These are phyloP conservation scores for Bolinopsis microptera DNA, from an alignment of 37 sponge, comb jelly and placozoan species.

Conservation along the genomic window DNA sequence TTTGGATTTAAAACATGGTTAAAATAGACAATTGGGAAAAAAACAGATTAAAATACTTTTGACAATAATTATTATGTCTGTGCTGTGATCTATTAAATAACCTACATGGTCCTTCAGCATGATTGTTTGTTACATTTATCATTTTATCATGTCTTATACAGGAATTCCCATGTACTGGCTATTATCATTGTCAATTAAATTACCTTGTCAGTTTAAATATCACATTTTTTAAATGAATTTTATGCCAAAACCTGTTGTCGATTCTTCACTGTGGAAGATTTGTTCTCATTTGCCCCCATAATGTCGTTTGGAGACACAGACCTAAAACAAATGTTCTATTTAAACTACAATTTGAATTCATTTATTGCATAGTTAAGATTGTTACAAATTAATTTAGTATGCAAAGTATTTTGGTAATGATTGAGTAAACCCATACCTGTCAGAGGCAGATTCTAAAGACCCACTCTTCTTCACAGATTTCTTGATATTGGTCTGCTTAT, in stretches of 20 bases:
- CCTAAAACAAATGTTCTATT: not conserved
- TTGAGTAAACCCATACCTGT: not conserved
- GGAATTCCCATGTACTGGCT: no score
- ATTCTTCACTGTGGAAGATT: not conserved
- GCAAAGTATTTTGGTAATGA: not conserved
- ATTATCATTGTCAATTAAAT: no score
- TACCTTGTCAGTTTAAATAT: no score
- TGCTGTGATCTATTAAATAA: no score
- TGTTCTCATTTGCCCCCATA: not conserved
- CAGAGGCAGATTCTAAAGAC: constrained; percentile 33
- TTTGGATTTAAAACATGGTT: no score
- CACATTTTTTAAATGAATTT: no score
- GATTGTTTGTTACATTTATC: no score
- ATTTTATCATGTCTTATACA: no score
- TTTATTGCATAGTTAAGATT: not conserved
- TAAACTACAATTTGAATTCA: not conserved
- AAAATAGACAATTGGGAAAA: no score
- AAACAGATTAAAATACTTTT: no score
- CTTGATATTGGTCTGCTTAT: not conserved
- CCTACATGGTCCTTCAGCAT: no score
- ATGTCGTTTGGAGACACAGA: constrained; percentile 3
- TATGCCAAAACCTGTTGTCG: not conserved
- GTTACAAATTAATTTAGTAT: not conserved
- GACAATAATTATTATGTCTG: no score
- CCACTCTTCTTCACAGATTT: constrained; percentile 43